Conservation (phyloP, 2,888 invertebrate species). For the Rapana venosa region DNA sequence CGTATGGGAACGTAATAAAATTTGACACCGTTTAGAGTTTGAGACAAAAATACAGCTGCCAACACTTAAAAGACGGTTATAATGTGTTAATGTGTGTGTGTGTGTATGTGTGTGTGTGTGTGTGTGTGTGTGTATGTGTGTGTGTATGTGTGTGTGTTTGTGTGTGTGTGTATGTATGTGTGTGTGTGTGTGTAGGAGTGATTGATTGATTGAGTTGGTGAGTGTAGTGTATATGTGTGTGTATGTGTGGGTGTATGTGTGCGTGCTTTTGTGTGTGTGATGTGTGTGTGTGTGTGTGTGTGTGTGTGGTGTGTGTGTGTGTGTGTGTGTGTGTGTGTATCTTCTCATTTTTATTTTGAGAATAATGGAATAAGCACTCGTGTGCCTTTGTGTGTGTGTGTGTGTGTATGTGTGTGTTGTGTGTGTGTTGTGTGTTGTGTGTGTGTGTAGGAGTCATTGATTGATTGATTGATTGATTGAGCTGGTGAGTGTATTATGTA, state of each 20-base stretch:
- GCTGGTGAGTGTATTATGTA: background rate
- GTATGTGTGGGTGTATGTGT: background rate
- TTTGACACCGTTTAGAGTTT: too few species aligned
- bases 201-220: background rate
- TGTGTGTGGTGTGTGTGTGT: background rate
- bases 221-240: background rate
- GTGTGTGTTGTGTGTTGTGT: conserved; percentile 1
- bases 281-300: background rate
- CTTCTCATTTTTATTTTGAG: too few species aligned
- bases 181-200: conserved; percentile 4
- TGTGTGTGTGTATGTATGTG: conserved; percentile 14
- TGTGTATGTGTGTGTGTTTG: background rate
- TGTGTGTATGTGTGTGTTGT: background rate
- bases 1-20: too few species aligned
- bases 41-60: too few species aligned
- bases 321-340: conserved; percentile 18
- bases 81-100: background rate
- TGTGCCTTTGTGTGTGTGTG: background rate
- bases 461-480: background rate
- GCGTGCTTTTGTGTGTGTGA: background rate
- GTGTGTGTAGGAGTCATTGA: background rate
- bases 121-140: conserved; percentile 17
- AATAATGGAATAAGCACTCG: too few species aligned
- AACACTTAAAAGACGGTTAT: too few species aligned
- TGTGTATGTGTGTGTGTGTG: background rate